Evolutionary conservation across 2,113 vertebrate species (phyloP), one percentile per base, ranked within the genome.

Genomic region (Marmota flaviventris): DNA sequence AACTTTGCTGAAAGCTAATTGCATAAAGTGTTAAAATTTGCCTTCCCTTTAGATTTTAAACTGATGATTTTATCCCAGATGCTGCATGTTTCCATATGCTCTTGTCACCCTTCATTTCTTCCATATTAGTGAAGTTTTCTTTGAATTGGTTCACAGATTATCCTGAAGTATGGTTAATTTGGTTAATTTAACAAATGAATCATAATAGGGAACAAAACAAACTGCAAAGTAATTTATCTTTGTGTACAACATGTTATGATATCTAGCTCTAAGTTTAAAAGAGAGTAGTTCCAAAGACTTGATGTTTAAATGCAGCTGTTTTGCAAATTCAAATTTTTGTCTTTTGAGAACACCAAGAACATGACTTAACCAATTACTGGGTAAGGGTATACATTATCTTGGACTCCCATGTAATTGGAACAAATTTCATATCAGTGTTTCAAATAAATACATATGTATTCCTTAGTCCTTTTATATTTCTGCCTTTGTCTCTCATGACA

Each of bases 401-500:
- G 65, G 87, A 96, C 58, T 67, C 58, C 82, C 76, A 84, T 72
- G 84, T 93, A 78, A 39, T 39, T 25, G 61, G n/a, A 97, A 91
- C 48, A 96, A 91, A 87, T 29, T 82, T 94, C 51, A 48, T 87
- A 97, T 91, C 86, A 88, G 75, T 82, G 94, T 96, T 85, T 72
- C 85, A 77, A 95, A 94, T 75, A 42, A 95, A 95, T 97, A 53
- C 69, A 86, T 96, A 81, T n/a, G 8, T 89, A 37, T 75, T 51
- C 53, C 78, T 94, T 97, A 95, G 96, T 95, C 27, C 45, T 96
- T 97, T 96, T 81, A 17, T 70, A 85, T 93, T 97, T 92, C 61
- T 95, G 61, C 42, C 67, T 97, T 97, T 86, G 34, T 85, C 69
- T 96, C 98, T 96, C 73, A 89, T 85, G 72, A 53, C 87, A 91